Percentiles rank a stretch among this genome's conserved stretches.
Conservation (phyloP, 2,113 vertebrate genomes). For the Cebus imitator region DNA sequence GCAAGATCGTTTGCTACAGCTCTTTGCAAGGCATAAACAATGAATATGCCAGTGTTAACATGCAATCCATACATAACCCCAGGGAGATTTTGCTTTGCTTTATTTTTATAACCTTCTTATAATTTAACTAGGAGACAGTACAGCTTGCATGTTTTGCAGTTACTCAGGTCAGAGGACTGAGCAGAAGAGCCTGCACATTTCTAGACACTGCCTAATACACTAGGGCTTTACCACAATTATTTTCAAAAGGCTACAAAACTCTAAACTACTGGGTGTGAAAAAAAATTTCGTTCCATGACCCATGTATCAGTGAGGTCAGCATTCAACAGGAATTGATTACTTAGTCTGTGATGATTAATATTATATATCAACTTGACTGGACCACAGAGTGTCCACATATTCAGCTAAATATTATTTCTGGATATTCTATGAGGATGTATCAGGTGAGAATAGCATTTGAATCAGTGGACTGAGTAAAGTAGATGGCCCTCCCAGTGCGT, state of each 20-base stretch:
- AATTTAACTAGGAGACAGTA: conserved; percentile 1
- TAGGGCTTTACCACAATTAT: not conserved
- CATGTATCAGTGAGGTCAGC: not conserved
- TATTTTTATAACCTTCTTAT: not conserved
- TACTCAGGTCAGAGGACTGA: not conserved
- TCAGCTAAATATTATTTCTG: not conserved
- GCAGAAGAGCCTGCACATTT: not conserved
- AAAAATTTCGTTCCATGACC: not conserved
- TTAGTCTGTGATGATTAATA: not conserved
- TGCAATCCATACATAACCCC: not conserved
- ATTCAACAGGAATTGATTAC: not conserved
- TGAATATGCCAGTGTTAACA: not conserved
- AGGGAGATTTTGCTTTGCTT: conserved; percentile 20
- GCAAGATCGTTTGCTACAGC: not conserved
- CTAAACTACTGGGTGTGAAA: not conserved
- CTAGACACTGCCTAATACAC: not conserved
- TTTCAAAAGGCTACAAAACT: not conserved
- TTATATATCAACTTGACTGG: not conserved
- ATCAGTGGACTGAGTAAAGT: not conserved
- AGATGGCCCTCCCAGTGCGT: not conserved
- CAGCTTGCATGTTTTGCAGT: not conserved
- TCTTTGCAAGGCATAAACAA: conserved; percentile 14
- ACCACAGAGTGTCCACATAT: not conserved
- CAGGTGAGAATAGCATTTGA: not conserved
- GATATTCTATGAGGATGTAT: not conserved